Evolutionary conservation across 2,888 invertebrate species (phyloP), one percentile per base, ranked within the genome.

Genomic region (Chymomyza fuscimana): DNA sequence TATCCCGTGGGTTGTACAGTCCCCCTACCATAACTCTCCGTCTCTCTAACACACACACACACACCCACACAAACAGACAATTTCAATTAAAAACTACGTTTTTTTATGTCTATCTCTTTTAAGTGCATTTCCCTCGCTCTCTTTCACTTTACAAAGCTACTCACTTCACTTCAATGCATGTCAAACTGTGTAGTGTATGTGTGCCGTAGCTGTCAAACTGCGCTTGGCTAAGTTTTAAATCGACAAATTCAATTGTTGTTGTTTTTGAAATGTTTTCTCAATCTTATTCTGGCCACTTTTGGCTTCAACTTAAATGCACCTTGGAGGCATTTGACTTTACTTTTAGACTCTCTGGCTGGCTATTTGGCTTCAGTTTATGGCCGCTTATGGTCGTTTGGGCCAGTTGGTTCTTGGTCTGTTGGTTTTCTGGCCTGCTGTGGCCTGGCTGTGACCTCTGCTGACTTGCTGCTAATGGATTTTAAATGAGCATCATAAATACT

Each of bases 401-500:
- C 22, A 29, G 59, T 25, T 25, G 25, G 19, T 19, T 59, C 6
- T 25, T 22, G 22, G 54, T 19, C 54, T 54, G 54, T 54, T 54
- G 51, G 51, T 16, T 15, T 16, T 7, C 5, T 51, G 54, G 54
- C 22, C 10, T 52, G 52, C n/a, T 52, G 15, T 52, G 52, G 52
- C 52, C 5, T 29, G 58, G 25, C 25, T 54, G 63, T 76, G 78
- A 70, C 72, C 81, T 72, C 78, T 72, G 70, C 40, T 65, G 68
- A 73, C 77, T 73, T 71, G 82, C 86, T 83, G 80, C 89, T 90
- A 90, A 90, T 90, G 90, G 90, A 90, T 90, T 90, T 90, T 89
- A 90, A 90, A 90, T 90, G 90, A 90, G 90, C 89, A 87, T 88
- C 90, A 90, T 90, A 90, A 90, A 90, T 89, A 90, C 79, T 81